Conservation (phyloP, 2,797 vertebrate genomes). For the Podarcis siculus region DNA sequence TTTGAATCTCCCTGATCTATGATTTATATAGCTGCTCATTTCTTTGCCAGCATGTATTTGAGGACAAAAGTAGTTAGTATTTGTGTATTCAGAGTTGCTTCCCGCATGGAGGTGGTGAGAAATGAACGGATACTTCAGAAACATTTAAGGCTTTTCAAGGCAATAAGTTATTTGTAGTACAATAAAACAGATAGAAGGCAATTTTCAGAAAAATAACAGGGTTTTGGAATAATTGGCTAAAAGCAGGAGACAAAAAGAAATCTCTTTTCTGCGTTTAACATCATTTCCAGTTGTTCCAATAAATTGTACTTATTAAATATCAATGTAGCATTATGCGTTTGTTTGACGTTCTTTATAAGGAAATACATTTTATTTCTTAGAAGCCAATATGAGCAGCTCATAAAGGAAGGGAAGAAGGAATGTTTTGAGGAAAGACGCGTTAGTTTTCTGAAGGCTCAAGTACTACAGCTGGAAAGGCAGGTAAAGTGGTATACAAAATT, state of each 20-base stretch:
- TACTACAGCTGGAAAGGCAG: slow-evolving; percentile 72
- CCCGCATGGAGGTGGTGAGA: not conserved
- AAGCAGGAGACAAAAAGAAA: not conserved
- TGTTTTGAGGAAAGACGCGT: slow-evolving; percentile 76
- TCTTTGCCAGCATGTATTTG: not conserved
- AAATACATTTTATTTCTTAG: slow-evolving; percentile 60
- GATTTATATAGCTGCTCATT: not conserved
- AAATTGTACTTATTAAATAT: slow-evolving; percentile 12
- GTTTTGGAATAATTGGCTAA: not conserved
- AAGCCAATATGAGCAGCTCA: slow-evolving; percentile 69
- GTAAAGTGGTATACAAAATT: slow-evolving; percentile 40
- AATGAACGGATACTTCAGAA: not conserved
- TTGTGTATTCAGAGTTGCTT: not conserved
- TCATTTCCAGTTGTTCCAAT: slow-evolving; percentile 4
- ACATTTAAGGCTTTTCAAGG: not conserved
- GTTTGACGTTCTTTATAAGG: not conserved
- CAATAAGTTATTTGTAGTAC: not conserved
- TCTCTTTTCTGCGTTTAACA: not conserved
- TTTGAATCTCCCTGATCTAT: not conserved
- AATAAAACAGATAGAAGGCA: not conserved
- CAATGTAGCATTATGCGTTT: not conserved
- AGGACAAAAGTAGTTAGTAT: not conserved
- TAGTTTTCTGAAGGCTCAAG: slow-evolving; percentile 71
- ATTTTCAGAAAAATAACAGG: not conserved
- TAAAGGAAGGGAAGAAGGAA: slow-evolving; percentile 73